These are phyloP conservation scores for Etheostoma perlongum DNA, from an alignment of 2,797 vertebrate species.

Conservation along the genomic window DNA sequence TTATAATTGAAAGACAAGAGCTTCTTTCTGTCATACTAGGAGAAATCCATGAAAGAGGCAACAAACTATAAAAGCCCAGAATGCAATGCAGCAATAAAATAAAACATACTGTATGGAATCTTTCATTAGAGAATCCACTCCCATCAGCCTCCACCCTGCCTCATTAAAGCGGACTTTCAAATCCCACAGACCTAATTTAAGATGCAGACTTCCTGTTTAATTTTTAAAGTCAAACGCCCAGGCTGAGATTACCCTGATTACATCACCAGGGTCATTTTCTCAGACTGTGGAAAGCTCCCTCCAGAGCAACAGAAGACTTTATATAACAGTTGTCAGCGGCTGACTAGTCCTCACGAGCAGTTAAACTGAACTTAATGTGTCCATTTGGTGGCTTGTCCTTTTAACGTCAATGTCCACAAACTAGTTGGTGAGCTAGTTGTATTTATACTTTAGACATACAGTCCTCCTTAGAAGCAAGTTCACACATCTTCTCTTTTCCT, in stretches of 20 bases:
- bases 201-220: conserved; percentile 12
- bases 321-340: background rate
- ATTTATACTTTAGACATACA: background rate
- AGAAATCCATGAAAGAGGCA: background rate
- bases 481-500: background rate
- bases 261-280: background rate
- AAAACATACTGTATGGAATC: no score
- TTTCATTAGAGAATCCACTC: conserved; percentile 1
- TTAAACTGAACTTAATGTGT: background rate
- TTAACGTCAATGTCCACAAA: background rate
- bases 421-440: background rate
- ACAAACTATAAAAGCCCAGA: background rate
- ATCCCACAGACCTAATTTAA: background rate
- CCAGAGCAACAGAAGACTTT: background rate
- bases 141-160: background rate
- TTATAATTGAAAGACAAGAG: background rate
- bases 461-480: background rate
- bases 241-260: conserved; percentile 12
- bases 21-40: background rate
- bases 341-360: background rate
- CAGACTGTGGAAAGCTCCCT: background rate
- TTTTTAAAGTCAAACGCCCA: conserved; percentile 3
- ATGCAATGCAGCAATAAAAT: background rate
- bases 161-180: conserved; percentile 1
- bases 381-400: background rate